A percentile compares a stretch with the other conserved stretches of the same genome.
Conservation (phyloP, 2,797 vertebrate species). For the Neoniphon sammara region DNA sequence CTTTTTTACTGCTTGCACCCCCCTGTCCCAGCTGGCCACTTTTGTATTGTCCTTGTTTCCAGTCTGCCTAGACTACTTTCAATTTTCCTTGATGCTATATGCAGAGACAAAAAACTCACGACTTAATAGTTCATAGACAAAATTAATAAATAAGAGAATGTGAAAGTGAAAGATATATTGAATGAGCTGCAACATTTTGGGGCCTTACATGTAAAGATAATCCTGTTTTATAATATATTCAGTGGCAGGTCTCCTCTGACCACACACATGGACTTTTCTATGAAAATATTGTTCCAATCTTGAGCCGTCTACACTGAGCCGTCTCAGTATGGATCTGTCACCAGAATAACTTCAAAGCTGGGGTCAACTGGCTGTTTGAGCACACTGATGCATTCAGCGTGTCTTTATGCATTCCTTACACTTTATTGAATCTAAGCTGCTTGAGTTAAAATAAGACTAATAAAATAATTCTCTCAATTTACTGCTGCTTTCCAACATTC, state of each 20-base stretch:
- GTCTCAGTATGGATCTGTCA: neutral
- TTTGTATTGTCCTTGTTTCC: neutral
- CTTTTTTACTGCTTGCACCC: neutral
- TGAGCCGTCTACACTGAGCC: neutral
- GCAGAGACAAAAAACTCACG: no score
- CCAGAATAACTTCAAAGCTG: constrained; percentile 23
- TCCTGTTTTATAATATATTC: no score
- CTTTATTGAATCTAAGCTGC: constrained; percentile 40
- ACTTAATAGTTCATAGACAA: no score
- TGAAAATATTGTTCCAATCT: constrained; percentile 1
- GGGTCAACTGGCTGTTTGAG: neutral
- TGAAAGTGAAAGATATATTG: no score
- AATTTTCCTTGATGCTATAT: no score
- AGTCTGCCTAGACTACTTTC: no score
- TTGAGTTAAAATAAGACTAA: neutral
- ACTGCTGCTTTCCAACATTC: neutral
- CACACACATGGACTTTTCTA: neutral
- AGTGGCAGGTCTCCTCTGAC: no score
- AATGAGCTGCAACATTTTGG: no score
- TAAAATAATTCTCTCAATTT: neutral
- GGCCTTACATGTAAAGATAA: no score
- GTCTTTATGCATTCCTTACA: neutral
- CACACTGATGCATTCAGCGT: neutral
- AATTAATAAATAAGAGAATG: no score
- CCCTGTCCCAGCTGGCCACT: neutral